A percentile compares a stretch with the other conserved stretches of the same genome.
These are phyloP conservation scores for Leucopsar rothschildi DNA, from an alignment of 2,113 vertebrate species.

Conservation along the genomic window DNA sequence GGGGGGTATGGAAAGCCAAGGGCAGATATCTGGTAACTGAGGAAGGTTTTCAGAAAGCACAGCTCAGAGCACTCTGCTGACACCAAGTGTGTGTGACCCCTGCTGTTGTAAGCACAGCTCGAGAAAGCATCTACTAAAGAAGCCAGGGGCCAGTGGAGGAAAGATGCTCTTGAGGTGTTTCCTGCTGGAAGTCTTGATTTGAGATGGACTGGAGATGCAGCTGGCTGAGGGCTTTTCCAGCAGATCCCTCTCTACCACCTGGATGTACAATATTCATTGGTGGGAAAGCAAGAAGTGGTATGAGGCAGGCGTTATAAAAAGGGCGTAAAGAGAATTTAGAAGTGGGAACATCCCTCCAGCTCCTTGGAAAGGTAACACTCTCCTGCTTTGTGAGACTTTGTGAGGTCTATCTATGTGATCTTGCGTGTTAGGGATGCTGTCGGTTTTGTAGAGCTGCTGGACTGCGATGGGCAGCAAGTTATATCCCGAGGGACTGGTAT, in stretches of 20 bases:
- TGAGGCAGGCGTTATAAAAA: not conserved
- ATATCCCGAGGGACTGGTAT: not conserved
- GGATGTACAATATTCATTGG: no score
- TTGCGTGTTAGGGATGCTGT: rapidly evolving
- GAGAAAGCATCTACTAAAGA: not conserved
- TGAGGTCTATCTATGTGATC: rapidly evolving
- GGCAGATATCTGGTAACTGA: not conserved
- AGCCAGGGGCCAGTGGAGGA: not conserved
- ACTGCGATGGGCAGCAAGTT: rapidly evolving
- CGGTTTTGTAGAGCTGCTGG: not conserved
- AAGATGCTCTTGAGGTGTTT: not conserved
- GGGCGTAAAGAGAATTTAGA: not conserved
- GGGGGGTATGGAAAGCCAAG: not conserved
- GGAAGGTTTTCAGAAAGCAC: not conserved
- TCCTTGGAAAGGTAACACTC: not conserved
- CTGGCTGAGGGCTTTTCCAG: not conserved
- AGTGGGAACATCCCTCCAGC: not conserved
- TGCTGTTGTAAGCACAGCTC: not conserved
- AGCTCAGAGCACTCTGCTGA: rapidly evolving
- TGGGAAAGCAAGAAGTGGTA: not conserved
- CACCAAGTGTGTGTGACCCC: rapidly evolving
- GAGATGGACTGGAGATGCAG: not conserved
- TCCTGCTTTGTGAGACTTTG: rapidly evolving
- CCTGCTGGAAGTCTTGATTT: not conserved
- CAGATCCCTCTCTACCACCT: not conserved